Conservation (phyloP, 2,888 invertebrate genomes). For the Hemicrepidius hirtus region DNA sequence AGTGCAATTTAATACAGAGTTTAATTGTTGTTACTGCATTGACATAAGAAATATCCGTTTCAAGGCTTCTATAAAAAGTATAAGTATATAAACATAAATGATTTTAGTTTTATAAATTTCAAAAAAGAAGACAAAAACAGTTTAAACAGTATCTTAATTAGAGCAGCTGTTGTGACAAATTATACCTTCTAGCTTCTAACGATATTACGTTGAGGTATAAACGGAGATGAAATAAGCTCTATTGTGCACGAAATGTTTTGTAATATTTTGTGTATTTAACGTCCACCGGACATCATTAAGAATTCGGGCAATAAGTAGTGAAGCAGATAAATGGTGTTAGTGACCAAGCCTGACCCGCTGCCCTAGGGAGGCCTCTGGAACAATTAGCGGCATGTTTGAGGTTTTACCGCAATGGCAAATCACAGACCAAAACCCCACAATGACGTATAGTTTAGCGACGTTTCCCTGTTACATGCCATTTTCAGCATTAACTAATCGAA, state of each 20-base stretch:
- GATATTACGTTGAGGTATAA: not conserved
- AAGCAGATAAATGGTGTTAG: constrained; percentile 67
- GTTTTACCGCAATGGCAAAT: constrained; percentile 52
- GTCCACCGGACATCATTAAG: constrained; percentile 42
- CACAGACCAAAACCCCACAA: constrained; percentile 32
- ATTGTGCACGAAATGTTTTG: not conserved
- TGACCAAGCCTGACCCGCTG: constrained; percentile 67
- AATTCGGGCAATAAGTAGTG: constrained; percentile 51
- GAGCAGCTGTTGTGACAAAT: not conserved
- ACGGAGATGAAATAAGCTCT: too few relatives aligned
- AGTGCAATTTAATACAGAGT: too few relatives aligned
- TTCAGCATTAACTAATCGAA: constrained; percentile 26
- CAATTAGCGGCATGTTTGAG: constrained; percentile 69
- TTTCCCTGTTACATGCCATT: constrained; percentile 25
- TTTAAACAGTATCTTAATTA: not conserved
- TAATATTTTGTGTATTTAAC: constrained; percentile 7
- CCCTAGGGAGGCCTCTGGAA: constrained; percentile 59
- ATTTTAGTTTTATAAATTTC: too few relatives aligned
- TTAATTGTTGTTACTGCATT: too few relatives aligned
- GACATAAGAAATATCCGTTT: too few relatives aligned
- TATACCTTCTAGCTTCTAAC: not conserved
- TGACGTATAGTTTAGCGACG: constrained; percentile 32
- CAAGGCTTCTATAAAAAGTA: too few relatives aligned
- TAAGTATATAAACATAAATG: too few relatives aligned
- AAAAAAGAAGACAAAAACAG: too few relatives aligned